A percentile compares a stretch with the other conserved stretches of the same genome.
phyloP scores from a whole-genome alignment of 2,113 vertebrate genomes.

The Aegotheles bennettii region DNA sequence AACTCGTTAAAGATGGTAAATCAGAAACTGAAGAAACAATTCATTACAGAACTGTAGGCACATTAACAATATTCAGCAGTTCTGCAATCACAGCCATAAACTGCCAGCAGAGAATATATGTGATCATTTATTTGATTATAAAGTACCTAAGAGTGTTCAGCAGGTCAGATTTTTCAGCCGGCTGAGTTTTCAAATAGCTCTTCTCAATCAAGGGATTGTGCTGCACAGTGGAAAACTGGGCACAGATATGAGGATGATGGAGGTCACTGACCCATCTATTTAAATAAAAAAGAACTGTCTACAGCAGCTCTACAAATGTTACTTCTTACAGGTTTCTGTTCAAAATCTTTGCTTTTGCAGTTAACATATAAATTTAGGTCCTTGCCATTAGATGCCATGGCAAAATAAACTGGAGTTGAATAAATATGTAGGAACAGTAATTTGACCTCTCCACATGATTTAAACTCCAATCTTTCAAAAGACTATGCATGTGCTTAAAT shows the following conservation, averaged over 20 bases:
- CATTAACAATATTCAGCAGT: slow-evolving; percentile 37
- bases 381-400: not conserved
- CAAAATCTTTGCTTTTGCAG: not conserved
- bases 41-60: slow-evolving; percentile 21
- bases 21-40: slow-evolving; percentile 43
- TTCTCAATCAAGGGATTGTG: slow-evolving; percentile 61
- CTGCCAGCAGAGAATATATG: slow-evolving; percentile 52
- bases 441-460: not conserved
- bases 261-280: slow-evolving; percentile 42
- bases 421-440: not conserved
- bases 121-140: slow-evolving; percentile 68
- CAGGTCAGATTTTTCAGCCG: slow-evolving; percentile 52
- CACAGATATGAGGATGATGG: slow-evolving; percentile 14
- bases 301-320: not conserved
- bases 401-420: not conserved
- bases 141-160: slow-evolving; percentile 57
- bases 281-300: slow-evolving; percentile 24
- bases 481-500: not conserved
- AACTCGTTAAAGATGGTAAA: slow-evolving; percentile 31
- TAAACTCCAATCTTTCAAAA: not conserved
- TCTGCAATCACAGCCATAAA: slow-evolving; percentile 57
- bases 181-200: slow-evolving; percentile 53
- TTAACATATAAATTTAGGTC: not conserved
- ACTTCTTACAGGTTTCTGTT: not conserved
- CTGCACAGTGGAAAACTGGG: slow-evolving; percentile 21